phyloP scores from a whole-genome alignment of 2,888 invertebrate species.

The Euclidia mi region DNA sequence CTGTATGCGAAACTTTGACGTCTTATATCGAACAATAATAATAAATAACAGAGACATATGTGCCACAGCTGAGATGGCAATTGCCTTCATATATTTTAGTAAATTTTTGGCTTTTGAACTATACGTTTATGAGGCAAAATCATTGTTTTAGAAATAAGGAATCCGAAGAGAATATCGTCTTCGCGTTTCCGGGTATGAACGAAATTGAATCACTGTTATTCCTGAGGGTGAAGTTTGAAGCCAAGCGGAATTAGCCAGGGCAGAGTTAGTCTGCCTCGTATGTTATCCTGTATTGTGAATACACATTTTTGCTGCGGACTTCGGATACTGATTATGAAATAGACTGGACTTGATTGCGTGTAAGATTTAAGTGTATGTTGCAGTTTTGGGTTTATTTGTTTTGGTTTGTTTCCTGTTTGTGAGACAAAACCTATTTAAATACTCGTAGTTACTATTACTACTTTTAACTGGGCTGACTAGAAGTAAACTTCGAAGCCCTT shows the following conservation, averaged over 20 bases:
- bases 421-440: too few relatives aligned
- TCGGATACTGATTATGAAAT: slow-evolving; percentile 7
- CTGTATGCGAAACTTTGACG: slow-evolving; percentile 84
- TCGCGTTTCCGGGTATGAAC: not conserved
- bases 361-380: not conserved
- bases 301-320: slow-evolving; percentile 16
- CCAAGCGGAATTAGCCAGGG: slow-evolving; percentile 61
- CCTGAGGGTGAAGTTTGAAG: slow-evolving; percentile 9
- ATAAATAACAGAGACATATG: slow-evolving; percentile 77
- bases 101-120: slow-evolving; percentile 34
- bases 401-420: too few relatives aligned
- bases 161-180: not conserved
- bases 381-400: not conserved
- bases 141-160: slow-evolving; percentile 5
- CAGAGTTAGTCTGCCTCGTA: slow-evolving; percentile 53
- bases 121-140: slow-evolving; percentile 10
- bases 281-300: slow-evolving; percentile 58
- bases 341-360: not conserved
- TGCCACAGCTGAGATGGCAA: slow-evolving; percentile 53
- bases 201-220: slow-evolving; percentile 2
- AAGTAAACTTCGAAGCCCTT: too few relatives aligned
- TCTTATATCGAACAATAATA: slow-evolving; percentile 80
- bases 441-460: too few relatives aligned
- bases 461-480: too few relatives aligned
- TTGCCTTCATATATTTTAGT: slow-evolving; percentile 37